These are phyloP conservation scores for Hofmannophila pseudospretella DNA, from an alignment of 2,888 invertebrate species.

Conservation along the genomic window DNA sequence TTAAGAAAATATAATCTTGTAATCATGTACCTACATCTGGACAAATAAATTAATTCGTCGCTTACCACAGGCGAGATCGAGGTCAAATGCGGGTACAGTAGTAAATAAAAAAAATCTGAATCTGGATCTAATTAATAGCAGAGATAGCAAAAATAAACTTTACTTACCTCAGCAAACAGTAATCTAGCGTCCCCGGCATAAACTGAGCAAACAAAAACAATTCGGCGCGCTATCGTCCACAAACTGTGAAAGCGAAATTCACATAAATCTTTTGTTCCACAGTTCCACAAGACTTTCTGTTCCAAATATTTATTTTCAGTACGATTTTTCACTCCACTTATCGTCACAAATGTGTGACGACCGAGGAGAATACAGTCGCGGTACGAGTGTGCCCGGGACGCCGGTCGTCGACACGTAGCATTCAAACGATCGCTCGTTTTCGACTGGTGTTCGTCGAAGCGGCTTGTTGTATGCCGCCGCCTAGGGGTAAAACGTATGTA, in stretches of 20 bases:
- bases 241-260: conserved; percentile 29
- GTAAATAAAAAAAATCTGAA: too few species aligned
- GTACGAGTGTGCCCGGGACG: conserved; percentile 24
- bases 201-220: conserved; percentile 49
- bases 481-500: conserved; percentile 1
- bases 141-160: conserved; percentile 25
- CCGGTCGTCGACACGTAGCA: conserved; percentile 47
- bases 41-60: too few species aligned
- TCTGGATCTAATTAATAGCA: too few species aligned
- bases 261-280: conserved; percentile 21
- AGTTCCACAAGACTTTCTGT: conserved; percentile 21
- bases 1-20: too few species aligned
- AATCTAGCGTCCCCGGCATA: conserved; percentile 57
- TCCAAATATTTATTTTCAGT: conserved; percentile 26
- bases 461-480: conserved; percentile 1
- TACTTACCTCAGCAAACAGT: conserved; percentile 63
- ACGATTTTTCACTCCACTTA: conserved; percentile 59
- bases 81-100: too few species aligned
- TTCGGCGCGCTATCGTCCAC: conserved; percentile 32
- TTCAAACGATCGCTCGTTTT: conserved; percentile 35
- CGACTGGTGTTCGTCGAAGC: conserved; percentile 29
- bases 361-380: conserved; percentile 54
- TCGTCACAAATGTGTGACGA: conserved; percentile 59
- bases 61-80: too few species aligned
- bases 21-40: too few species aligned